These are phyloP conservation scores for Watersipora subatra DNA, from an alignment of 1,140 invertebrate genomes.

Conservation along the genomic window DNA sequence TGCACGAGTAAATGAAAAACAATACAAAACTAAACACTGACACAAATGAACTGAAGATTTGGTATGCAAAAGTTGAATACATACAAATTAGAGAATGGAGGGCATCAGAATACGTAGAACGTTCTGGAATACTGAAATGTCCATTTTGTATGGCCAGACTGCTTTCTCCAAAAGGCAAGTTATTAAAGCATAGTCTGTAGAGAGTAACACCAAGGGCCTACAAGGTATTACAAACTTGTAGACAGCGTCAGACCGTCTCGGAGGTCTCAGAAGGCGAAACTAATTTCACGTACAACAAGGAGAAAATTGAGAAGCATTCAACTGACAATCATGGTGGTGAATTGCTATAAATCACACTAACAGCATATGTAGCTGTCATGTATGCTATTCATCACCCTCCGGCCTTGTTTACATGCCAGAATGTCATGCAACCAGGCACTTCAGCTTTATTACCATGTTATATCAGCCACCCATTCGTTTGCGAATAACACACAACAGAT, in stretches of 20 bases:
- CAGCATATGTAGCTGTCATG: no score
- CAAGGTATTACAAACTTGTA: conserved; percentile 18
- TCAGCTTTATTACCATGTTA: no score
- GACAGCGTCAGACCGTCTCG: background rate
- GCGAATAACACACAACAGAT: no score
- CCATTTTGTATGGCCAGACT: conserved; percentile 82
- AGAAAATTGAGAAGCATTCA: no score
- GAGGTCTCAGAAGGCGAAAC: background rate
- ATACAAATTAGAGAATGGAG: conserved; percentile 45
- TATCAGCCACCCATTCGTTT: no score
- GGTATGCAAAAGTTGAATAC: conserved; percentile 14
- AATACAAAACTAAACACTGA: background rate
- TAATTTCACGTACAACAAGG: no score
- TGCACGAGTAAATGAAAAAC: background rate
- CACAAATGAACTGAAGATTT: background rate
- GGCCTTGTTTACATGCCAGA: no score
- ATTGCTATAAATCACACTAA: no score
- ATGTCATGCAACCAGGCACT: no score
- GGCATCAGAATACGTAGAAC: conserved; percentile 54
- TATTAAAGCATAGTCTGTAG: conserved; percentile 83
- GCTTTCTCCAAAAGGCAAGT: conserved; percentile 82
- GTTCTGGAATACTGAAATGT: conserved; percentile 73
- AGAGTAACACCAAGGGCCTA: conserved; percentile 77
- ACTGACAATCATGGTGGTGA: no score
- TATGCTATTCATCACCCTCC: no score